Percentiles rank a stretch among this genome's conserved stretches.
Conservation (phyloP, 2,797 vertebrate species). For the Falco columbarius region DNA sequence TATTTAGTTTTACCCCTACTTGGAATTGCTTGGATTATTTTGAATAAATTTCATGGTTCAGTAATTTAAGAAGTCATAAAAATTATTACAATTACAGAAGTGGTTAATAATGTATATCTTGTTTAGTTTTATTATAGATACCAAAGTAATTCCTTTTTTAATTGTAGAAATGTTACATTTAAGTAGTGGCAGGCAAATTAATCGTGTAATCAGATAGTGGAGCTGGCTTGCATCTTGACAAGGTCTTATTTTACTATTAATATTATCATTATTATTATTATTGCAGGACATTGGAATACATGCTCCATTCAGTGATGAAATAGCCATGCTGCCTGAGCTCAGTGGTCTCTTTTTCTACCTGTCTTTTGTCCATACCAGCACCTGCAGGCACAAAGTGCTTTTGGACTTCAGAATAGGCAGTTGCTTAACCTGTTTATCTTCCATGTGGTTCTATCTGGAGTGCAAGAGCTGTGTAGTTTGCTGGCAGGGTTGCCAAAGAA, state of each 20-base stretch:
- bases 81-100: conserved; percentile 38
- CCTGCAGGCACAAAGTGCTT: background rate
- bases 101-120: conserved; percentile 44
- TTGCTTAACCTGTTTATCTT: background rate
- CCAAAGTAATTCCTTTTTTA: conserved; percentile 49
- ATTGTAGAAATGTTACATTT: conserved; percentile 28
- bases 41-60: conserved; percentile 36
- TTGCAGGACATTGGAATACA: background rate
- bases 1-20: background rate
- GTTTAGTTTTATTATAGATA: background rate
- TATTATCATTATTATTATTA: background rate
- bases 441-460: fast-evolving
- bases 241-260: background rate
- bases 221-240: background rate
- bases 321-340: background rate
- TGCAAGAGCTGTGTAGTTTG: background rate
- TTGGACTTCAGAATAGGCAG: background rate
- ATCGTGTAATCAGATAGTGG: background rate
- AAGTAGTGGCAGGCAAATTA: background rate
- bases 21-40: background rate
- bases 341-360: background rate
- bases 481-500: background rate
- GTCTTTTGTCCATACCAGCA: background rate
- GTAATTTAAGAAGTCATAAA: conserved; percentile 13
- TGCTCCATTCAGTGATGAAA: background rate